Evolutionary conservation across 2,113 vertebrate genomes (phyloP).

Genomic region (Lonchura striata): DNA sequence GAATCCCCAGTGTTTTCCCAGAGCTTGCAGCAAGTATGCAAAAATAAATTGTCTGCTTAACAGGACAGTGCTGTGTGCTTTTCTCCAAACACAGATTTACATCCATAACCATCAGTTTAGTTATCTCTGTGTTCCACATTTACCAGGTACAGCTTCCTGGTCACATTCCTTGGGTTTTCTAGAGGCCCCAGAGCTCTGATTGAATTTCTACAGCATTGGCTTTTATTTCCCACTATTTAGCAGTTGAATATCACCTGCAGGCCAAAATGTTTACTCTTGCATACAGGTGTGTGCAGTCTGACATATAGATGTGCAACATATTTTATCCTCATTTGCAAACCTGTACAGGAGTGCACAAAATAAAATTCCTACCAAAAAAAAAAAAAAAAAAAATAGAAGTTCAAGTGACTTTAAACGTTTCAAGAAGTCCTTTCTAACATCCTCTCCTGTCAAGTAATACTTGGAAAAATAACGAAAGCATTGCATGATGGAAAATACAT

Average conservation of each 20-base stretch:
- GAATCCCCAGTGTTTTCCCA: background rate
- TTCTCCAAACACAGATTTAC: background rate
- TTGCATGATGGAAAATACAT: background rate
- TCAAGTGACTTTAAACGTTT: background rate
- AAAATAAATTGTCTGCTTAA: background rate
- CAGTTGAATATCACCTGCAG: background rate
- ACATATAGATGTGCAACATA: background rate
- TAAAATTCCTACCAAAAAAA: background rate
- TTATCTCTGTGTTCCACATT: background rate
- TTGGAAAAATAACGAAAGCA: background rate
- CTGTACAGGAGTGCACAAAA: background rate
- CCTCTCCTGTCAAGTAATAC: background rate
- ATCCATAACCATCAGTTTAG: background rate
- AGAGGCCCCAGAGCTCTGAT: background rate
- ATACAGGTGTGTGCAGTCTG: background rate
- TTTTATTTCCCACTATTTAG: background rate
- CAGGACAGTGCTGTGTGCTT: background rate
- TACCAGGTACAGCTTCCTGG: background rate
- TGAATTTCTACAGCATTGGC: background rate
- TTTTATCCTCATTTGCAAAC: background rate
- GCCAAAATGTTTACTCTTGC: background rate
- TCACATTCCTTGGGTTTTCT: background rate
- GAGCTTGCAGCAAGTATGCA: background rate
- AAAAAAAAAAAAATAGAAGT: background rate
- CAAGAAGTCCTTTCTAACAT: rapidly evolving